Percentiles rank a stretch among this genome's conserved stretches.
Conservation (phyloP, 2,797 vertebrate species). For the Macropus fuliginosus region DNA sequence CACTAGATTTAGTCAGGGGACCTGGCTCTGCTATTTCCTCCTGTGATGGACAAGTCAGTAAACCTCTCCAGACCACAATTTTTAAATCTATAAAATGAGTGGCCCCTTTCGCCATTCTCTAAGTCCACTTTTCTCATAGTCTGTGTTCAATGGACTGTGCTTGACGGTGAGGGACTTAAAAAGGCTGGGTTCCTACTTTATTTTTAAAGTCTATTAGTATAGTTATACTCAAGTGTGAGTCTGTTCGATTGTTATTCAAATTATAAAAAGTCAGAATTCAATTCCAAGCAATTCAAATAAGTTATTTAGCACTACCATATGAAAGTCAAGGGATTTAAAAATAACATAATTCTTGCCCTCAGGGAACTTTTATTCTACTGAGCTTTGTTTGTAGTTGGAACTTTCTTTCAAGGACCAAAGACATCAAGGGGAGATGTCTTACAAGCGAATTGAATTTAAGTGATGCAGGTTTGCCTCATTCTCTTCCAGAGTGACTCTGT, state of each 20-base stretch:
- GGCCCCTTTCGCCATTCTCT: background rate
- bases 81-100: background rate
- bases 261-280: background rate
- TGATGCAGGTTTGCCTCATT: background rate
- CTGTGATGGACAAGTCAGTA: background rate
- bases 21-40: background rate
- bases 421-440: background rate
- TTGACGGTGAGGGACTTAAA: background rate
- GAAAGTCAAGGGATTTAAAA: background rate
- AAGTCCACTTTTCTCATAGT: background rate
- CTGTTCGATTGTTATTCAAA: background rate
- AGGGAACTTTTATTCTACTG: background rate
- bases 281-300: background rate
- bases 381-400: background rate
- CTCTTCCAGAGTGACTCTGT: background rate
- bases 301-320: background rate
- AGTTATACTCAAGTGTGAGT: background rate
- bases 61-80: background rate
- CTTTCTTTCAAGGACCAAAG: background rate
- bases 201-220: too few relatives aligned
- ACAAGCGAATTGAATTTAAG: background rate
- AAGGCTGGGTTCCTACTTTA: background rate
- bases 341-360: background rate
- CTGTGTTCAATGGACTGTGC: background rate
- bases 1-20: background rate